These are phyloP conservation scores for Heterocephalus glaber DNA, from an alignment of 2,113 vertebrate species.

Conservation along the genomic window DNA sequence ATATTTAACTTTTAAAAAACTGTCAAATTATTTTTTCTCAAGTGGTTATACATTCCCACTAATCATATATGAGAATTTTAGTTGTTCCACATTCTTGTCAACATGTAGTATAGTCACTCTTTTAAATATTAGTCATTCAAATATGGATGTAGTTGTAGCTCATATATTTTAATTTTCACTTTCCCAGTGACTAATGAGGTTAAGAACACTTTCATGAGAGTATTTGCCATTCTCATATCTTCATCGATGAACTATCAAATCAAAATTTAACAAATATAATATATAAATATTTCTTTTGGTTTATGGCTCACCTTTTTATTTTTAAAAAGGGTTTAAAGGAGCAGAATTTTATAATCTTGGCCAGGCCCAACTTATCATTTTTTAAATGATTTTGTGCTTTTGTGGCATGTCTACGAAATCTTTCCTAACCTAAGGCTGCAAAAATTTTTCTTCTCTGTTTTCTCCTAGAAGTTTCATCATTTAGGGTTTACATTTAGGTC, in stretches of 20 bases:
- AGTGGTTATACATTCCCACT: background rate
- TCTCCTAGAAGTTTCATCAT: background rate
- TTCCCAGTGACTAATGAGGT: background rate
- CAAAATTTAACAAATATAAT: background rate
- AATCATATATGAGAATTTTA: background rate
- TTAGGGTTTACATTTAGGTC: background rate
- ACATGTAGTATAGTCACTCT: background rate
- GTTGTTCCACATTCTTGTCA: background rate
- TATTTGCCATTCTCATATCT: background rate
- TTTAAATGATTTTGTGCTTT: background rate
- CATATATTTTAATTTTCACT: background rate
- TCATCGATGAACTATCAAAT: background rate
- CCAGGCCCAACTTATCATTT: background rate
- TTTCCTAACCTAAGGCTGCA: background rate
- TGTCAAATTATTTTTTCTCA: background rate
- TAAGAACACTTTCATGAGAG: background rate
- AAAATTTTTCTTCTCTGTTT: background rate
- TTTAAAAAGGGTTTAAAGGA: background rate
- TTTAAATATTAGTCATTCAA: background rate
- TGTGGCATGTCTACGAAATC: background rate
- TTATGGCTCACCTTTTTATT: background rate
- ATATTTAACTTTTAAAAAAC: background rate
- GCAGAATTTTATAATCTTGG: background rate
- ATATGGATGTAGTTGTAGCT: background rate
- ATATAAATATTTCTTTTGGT: background rate